Percentiles rank a stretch among this genome's conserved stretches.
These are phyloP conservation scores for Temnopleurus reevesii DNA, from an alignment of 53 echinoderm and acorn worm species.

Conservation along the genomic window DNA sequence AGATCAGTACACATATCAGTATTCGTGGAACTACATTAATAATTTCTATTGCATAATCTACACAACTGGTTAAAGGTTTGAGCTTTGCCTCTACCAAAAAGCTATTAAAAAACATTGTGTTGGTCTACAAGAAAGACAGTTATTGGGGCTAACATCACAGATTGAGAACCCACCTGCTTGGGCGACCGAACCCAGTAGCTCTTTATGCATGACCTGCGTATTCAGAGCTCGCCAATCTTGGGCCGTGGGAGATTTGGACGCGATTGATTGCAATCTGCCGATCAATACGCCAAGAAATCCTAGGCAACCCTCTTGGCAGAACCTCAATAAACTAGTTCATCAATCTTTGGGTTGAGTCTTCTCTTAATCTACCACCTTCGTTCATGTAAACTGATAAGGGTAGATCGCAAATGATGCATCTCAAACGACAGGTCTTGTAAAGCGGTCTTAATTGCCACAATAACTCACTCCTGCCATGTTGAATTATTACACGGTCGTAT, in stretches of 20 bases:
- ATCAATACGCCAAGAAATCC: conserved; percentile 39
- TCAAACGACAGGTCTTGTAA: not conserved
- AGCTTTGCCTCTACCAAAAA: too few species aligned
- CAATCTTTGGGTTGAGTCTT: conserved; percentile 27
- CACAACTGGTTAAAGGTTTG: too few species aligned
- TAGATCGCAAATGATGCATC: not conserved
- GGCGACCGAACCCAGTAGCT: too few species aligned
- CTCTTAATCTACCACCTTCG: not conserved
- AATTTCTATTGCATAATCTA: too few species aligned
- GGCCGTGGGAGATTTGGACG: not conserved
- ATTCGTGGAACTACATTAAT: too few species aligned
- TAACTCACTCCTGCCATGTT: not conserved
- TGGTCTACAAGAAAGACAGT: too few species aligned
- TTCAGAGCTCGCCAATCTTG: not conserved
- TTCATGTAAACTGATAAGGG: not conserved
- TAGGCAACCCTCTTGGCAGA: conserved; percentile 2
- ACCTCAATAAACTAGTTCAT: conserved; percentile 48
- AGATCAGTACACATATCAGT: too few species aligned
- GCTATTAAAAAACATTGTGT: too few species aligned
- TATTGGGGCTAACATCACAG: too few species aligned
- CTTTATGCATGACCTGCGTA: not conserved
- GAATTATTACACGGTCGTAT: too few species aligned
- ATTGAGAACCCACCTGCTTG: too few species aligned
- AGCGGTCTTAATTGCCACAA: not conserved
- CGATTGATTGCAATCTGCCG: conserved; percentile 31